Base-by-base conservation (phyloP, 2,888 invertebrate species). In the Liopterus haemorrhoidalis region DNA sequence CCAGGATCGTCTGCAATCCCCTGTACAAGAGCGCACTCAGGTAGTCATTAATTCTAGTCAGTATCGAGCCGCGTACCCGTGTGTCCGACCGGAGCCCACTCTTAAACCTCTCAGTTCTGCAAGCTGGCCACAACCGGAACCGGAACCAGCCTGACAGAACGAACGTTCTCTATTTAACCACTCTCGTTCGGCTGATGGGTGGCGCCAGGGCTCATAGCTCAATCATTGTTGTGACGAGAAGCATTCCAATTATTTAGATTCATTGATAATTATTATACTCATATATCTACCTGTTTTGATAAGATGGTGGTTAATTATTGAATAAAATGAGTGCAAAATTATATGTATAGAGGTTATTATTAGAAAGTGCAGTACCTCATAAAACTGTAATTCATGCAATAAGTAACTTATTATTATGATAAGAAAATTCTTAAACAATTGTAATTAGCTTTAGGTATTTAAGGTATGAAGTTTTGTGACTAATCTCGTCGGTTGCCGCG, bases 381-480 rank as follows among this genome's bases (percentile, higher is more conserved):
- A 69, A 45, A 65, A 70, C 68, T 70, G 69, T 70, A 70, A 69
- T 68, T 68, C 68, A 70, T 70, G 70, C 70, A 70, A 70, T 70
- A 70, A 70, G 67, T 68, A 45, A 45, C 44, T 45, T 68, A 70
- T 64, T 68, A 47, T 25, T 38, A 46, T 39, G 44, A 45, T 67
- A 68, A 68, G 67, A 66, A 67, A 67, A 63, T 67, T 67, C 66
- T 67, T 66, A 68, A 67, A 67, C 66, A 66, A 68, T 66, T 67
- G 65, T 68, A 66, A 62, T 60, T 67, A 68, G 67, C 67, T 67
- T 67, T 69, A 68, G 67, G 64, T 44, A 44, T 46, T 46, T 67
- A 67, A 66, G 65, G 65, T 64, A 64, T 64, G 64, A 67, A 65
- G 66, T 65, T n/a, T 65, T 63, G 61, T 65, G 64, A 59, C 62